Evolutionary conservation across 2,888 invertebrate species (phyloP), one percentile per base, ranked within the genome.

Genomic region (Cheilosia scutellata): DNA sequence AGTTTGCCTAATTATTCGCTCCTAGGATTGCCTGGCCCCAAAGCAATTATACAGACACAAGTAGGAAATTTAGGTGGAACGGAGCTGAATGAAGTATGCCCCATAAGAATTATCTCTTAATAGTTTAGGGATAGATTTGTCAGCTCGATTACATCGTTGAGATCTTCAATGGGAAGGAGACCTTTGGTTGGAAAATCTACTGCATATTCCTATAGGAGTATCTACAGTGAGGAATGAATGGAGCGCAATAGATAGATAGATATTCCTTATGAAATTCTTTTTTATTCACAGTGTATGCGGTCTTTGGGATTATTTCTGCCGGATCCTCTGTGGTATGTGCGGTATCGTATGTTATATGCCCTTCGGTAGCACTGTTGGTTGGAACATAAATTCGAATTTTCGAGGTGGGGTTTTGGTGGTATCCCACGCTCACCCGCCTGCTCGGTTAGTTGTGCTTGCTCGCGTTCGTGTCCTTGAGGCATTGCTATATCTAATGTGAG

Each of bases 11-110:
- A 78, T 72, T 78, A 77, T 65, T 66, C 65, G 37, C 62, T 77
- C 11, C 44, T 47, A 65, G 60, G 29, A 68, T 53, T 71, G 58
- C 53, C n/a, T 11, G 62, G 60, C 49, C 66, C 66, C 72, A 62
- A 78, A 71, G 78, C 82, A 82, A 78, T 82, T 72, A 82, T 82
- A 66, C 29, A 55, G 49, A 33, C 55, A 65, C 60, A 77, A 72
- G 72, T 60, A 72, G n/a, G 16, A 72, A 53, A 51, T n/a, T n/a
- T 31, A 57, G 25, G 40, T 44, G 55, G 33, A 49, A 40, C 13
- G n/a, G 0, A 58, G 51, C 25, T 60, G 77, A 58, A 11, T 11
- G 37, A 77, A 65, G 16, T 29, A 49, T 16, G 20, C 57, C 16
- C 16, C 25, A 13, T 51, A 53, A 31, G 40, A 44, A 42, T 55